Percentiles rank a stretch among this genome's conserved stretches.
Conservation (phyloP, 2,113 vertebrate species). For the Mastomys natalensis region DNA sequence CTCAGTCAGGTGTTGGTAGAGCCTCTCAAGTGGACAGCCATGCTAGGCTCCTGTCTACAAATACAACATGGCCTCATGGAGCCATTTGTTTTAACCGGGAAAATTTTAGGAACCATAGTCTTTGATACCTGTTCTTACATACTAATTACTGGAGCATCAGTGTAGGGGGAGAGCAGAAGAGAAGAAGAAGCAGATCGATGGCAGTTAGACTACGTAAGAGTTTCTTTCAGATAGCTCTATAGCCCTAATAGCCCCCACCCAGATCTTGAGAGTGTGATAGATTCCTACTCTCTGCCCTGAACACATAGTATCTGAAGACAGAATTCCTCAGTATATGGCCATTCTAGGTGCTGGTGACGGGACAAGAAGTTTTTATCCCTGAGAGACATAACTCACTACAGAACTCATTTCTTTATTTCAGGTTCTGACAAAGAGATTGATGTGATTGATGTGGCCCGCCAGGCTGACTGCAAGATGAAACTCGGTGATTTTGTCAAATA, state of each 20-base stretch:
- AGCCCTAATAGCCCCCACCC: slow-evolving; percentile 1
- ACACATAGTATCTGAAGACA: slow-evolving; percentile 9
- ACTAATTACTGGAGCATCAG: neutral
- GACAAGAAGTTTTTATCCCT: neutral
- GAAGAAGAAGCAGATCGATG: slow-evolving; percentile 19
- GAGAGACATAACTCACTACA: slow-evolving; percentile 22
- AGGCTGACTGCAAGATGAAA: slow-evolving; percentile 94
- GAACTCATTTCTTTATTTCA: slow-evolving; percentile 76
- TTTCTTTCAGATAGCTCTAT: slow-evolving; percentile 22
- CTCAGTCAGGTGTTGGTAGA: no score
- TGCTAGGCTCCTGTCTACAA: no score
- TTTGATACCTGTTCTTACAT: slow-evolving; percentile 40
- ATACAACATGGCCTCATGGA: no score
- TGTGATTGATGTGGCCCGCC: slow-evolving; percentile 94
- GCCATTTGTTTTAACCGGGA: slow-evolving; percentile 12
- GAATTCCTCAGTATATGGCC: slow-evolving; percentile 42
- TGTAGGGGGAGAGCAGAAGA: slow-evolving; percentile 3
- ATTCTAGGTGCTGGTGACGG: slow-evolving; percentile 41
- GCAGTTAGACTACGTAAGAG: neutral
- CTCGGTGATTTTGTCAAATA: slow-evolving; percentile 94
- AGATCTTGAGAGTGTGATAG: slow-evolving; percentile 7
- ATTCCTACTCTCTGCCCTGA: neutral
- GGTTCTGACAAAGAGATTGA: slow-evolving; percentile 95
- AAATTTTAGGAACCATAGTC: slow-evolving; percentile 17
- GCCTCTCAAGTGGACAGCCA: no score